phyloP scores from a whole-genome alignment of 2,888 invertebrate genomes.

The Spisula solida region DNA sequence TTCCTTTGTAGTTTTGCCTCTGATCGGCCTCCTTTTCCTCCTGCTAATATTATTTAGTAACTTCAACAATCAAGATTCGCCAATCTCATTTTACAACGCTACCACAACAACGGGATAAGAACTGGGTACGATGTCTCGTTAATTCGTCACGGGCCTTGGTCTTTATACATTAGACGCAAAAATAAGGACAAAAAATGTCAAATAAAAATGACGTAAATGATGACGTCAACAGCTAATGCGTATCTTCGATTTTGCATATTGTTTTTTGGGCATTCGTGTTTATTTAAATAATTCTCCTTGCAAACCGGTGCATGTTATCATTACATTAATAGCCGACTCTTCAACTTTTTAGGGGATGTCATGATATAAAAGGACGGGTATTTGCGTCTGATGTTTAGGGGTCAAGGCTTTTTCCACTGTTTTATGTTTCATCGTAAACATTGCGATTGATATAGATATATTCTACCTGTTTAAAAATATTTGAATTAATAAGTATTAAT shows the following conservation, averaged over 20 bases:
- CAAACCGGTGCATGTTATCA: neutral
- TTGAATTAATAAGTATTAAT: neutral
- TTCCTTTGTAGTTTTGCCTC: constrained; percentile 35
- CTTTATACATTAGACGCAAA: constrained; percentile 45
- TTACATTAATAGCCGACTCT: neutral
- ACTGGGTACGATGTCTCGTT: neutral
- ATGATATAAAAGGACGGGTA: neutral
- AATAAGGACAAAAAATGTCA: neutral
- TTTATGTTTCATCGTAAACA: neutral
- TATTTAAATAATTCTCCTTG: neutral
- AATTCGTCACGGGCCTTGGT: constrained; percentile 23
- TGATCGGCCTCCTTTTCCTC: constrained; percentile 24
- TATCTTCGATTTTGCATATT: constrained; percentile 53
- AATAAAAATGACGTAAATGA: neutral
- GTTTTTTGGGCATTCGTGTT: constrained; percentile 21
- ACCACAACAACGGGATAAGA: neutral
- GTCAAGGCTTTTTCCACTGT: constrained; percentile 45
- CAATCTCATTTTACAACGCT: constrained; percentile 9
- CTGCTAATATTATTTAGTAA: constrained; percentile 3
- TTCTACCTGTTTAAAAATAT: no score
- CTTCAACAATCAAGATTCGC: neutral
- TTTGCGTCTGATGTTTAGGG: constrained; percentile 48
- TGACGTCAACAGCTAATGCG: neutral
- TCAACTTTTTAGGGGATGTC: neutral
- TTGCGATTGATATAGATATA: neutral